Conservation (phyloP, 2,113 vertebrate species). For the Sialia sialis region DNA sequence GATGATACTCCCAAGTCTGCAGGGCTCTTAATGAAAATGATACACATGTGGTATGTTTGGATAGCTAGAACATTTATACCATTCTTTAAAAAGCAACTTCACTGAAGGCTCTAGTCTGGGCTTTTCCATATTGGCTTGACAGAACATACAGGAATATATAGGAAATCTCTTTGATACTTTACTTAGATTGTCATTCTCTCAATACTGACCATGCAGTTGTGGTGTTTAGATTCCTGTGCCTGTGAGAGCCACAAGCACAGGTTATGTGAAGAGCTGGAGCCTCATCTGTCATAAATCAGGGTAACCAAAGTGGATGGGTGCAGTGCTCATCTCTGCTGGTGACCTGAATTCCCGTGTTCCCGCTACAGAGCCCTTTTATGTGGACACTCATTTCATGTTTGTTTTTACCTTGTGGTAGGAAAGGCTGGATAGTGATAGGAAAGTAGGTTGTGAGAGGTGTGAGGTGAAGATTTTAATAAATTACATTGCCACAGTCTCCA, state of each 20-base stretch:
- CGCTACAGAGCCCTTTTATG: background rate
- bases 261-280: background rate
- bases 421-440: background rate
- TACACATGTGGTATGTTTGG: background rate
- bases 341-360: background rate
- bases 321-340: background rate
- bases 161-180: background rate
- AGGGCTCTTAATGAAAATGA: background rate
- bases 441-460: background rate
- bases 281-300: background rate
- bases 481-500: fast-evolving
- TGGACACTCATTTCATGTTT: fast-evolving
- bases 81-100: background rate
- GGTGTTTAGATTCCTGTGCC: background rate
- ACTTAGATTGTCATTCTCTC: background rate
- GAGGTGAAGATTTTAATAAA: background rate
- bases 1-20: background rate
- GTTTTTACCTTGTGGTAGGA: background rate
- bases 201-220: background rate
- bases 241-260: background rate
- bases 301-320: background rate
- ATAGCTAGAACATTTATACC: background rate
- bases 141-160: background rate
- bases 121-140: background rate
- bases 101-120: background rate